Evolutionary conservation across 2,113 vertebrate species (phyloP).

Genomic region (Cyanoderma ruficeps): DNA sequence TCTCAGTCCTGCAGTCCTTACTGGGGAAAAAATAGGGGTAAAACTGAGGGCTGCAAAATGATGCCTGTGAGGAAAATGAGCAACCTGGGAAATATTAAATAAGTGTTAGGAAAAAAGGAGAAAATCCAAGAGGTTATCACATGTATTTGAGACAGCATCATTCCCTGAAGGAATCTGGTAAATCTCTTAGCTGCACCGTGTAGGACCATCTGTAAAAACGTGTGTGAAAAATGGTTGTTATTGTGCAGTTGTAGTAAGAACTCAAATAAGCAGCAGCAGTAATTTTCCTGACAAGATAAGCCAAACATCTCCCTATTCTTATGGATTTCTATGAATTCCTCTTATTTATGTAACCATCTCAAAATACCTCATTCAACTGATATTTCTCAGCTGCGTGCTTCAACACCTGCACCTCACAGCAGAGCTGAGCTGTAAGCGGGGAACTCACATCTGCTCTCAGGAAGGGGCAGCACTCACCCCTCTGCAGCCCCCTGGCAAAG

Average conservation of each 20-base stretch:
- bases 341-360: not conserved
- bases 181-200: not conserved
- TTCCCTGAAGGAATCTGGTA: not conserved
- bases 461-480: not conserved
- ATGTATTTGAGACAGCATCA: not conserved
- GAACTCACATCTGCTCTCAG: not conserved
- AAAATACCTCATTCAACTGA: not conserved
- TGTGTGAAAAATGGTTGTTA: not conserved
- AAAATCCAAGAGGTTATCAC: not conserved
- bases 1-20: not conserved
- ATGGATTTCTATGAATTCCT: not conserved
- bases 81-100: not conserved
- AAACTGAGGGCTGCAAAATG: not conserved
- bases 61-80: not conserved
- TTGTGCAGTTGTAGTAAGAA: not conserved
- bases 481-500: not conserved
- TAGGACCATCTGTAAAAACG: not conserved
- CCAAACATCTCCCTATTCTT: not conserved
- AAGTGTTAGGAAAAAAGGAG: not conserved
- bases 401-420: not conserved
- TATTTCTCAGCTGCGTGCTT: not conserved
- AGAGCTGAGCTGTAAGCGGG: not conserved
- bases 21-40: not conserved
- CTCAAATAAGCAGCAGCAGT: not conserved
- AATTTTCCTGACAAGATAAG: constrained; percentile 1